These are phyloP conservation scores for Leucopsar rothschildi DNA, from an alignment of 2,113 vertebrate genomes.

Conservation along the genomic window DNA sequence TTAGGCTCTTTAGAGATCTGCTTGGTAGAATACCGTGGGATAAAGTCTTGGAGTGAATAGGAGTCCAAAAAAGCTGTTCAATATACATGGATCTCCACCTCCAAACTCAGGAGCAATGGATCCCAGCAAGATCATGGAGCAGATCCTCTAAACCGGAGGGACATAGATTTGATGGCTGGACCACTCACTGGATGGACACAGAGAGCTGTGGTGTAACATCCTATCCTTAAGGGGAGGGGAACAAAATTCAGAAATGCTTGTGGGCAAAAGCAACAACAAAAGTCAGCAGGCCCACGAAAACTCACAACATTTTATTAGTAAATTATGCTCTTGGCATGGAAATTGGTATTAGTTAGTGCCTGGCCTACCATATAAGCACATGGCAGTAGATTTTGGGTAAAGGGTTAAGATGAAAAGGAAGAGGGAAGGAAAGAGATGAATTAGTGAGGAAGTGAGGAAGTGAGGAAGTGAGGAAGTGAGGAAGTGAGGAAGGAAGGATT, in stretches of 20 bases:
- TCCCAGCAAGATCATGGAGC: not conserved
- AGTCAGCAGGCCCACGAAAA: not conserved
- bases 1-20: not conserved
- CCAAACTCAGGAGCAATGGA: not conserved
- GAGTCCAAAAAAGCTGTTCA: not conserved
- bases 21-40: not conserved
- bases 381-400: not conserved
- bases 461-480: too few species aligned
- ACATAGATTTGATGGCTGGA: not conserved
- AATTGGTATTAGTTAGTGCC: not conserved
- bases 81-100: not conserved
- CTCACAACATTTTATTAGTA: not conserved
- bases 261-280: not conserved
- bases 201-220: not conserved
- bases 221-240: not conserved
- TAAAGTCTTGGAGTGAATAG: not conserved
- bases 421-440: not conserved
- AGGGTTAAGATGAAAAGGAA: not conserved
- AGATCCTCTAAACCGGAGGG: not conserved
- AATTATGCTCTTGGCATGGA: not conserved
- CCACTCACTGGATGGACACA: not conserved
- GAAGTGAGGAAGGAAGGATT: too few species aligned
- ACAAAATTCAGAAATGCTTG: not conserved
- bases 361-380: not conserved
- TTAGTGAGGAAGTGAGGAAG: not conserved